A percentile compares a stretch with the other conserved stretches of the same genome.
Conservation (phyloP, 2,113 vertebrate species). For the Haplochromis vanheusdeni region DNA sequence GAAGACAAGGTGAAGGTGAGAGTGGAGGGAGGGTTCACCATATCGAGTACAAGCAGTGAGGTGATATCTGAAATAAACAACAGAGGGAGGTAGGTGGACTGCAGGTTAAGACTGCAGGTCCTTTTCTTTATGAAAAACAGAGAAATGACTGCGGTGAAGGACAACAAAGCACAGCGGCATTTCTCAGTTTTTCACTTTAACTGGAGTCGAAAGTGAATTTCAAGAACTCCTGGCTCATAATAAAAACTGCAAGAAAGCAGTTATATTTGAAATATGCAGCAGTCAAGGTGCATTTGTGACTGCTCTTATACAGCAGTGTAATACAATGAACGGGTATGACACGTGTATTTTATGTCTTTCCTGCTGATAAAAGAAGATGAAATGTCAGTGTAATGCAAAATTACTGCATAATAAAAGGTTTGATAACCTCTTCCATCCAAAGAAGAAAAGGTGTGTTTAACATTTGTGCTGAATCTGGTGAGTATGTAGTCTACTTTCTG, state of each 20-base stretch:
- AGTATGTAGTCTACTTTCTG: neutral
- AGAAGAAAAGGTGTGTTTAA: neutral
- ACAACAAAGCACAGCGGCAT: neutral
- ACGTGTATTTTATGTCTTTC: neutral
- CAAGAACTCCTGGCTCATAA: neutral
- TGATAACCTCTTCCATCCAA: fast-evolving
- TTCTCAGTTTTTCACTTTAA: neutral
- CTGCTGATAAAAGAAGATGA: neutral
- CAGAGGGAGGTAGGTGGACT: neutral
- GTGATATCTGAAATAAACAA: neutral
- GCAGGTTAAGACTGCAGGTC: neutral
- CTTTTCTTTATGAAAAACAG: neutral
- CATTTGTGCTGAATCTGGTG: neutral
- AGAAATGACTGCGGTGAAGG: neutral
- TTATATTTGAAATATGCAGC: neutral
- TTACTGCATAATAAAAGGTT: neutral
- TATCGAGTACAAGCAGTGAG: neutral
- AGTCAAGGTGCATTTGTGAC: neutral
- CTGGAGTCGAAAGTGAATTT: neutral
- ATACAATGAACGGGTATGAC: neutral
- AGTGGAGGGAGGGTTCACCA: neutral
- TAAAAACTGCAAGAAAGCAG: neutral
- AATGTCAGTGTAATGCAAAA: neutral
- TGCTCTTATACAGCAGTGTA: neutral
- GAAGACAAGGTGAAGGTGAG: neutral